phyloP scores from a whole-genome alignment of 2,888 invertebrate species.

The Eupithecia tripunctaria region DNA sequence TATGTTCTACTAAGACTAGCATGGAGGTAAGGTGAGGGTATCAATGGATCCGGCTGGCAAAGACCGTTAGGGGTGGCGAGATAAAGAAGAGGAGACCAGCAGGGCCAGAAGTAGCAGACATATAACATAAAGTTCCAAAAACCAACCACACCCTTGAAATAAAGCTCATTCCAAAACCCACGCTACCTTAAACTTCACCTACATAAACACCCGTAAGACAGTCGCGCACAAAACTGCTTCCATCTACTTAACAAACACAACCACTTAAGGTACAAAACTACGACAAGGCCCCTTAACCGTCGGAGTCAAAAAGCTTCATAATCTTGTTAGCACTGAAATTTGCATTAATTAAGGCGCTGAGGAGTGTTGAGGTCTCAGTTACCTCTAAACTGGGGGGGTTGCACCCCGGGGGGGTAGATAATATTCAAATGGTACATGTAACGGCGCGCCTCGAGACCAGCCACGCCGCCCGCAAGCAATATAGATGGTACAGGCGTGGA shows the following conservation, averaged over 20 bases:
- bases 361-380: conserved; percentile 75
- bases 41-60: too few relatives aligned
- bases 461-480: conserved; percentile 80
- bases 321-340: conserved; percentile 85
- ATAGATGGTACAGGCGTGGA: conserved; percentile 65
- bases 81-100: too few relatives aligned
- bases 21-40: too few relatives aligned
- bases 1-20: too few relatives aligned
- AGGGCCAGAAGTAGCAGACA: too few relatives aligned
- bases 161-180: conserved; percentile 28
- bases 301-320: conserved; percentile 81
- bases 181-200: conserved; percentile 37
- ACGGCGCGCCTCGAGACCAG: conserved; percentile 73
- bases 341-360: conserved; percentile 83
- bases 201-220: conserved; percentile 47
- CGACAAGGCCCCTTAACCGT: conserved; percentile 62
- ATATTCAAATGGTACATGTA: conserved; percentile 85
- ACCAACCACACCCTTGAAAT: conserved; percentile 22
- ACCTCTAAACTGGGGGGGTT: conserved; percentile 70
- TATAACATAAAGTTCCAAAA: background rate
- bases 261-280: conserved; percentile 58
- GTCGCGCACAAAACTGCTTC: conserved; percentile 48
- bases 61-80: too few relatives aligned
- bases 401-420: conserved; percentile 68
- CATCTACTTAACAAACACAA: conserved; percentile 53